Base-by-base conservation (phyloP, 2,888 invertebrate species). In the Elmis aenea region DNA sequence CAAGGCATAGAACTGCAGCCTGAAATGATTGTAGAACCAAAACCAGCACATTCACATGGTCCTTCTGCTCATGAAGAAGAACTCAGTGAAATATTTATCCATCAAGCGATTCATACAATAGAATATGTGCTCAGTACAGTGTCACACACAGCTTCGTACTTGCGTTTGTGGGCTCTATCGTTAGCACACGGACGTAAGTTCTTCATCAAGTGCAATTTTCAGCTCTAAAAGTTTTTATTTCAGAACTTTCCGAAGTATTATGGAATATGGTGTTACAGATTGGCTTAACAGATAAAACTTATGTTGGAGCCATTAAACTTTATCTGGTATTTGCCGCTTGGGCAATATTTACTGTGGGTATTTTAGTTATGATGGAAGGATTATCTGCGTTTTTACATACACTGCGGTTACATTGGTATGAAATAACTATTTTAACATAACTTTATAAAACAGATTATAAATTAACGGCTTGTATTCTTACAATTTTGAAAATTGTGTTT, bases 41-140 rank as follows among this genome's bases (percentile, higher is more conserved):
- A 73, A 70, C 1, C 65, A 60, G 6, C 70, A 66, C 2, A 66
- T 63, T 1, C 59, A 51, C 23, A 51, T 51, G 2, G 61, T 61
- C n/a, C n/a, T n/a, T 72, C 53, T 42, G 57, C 62, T 34, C 52
- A 54, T 24, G 55, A 57, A 25, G 87, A 82, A 51, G 75, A 84
- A 2, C 83, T 92, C 68, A 79, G 85, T 47, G 95, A 95, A 62
- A 70, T 93, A 51, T 85, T 91, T 75, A 93, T 96, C 56, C 85
- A 93, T 65, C 94, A 95, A 62, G 85, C 82, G 10, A 96, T 96
- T 55, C 95, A 96, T 68, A 96, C 96, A 1, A 94, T 96, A 43
- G 96, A 96, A 71, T 97, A 91, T 60, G 91, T 93, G 46, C 77
- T 96, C 45, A 93, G 94, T 57, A 94, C 94, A 39, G 85, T 97